These are phyloP conservation scores for Tenebrio molitor DNA, from an alignment of 1,140 invertebrate species.

Conservation along the genomic window DNA sequence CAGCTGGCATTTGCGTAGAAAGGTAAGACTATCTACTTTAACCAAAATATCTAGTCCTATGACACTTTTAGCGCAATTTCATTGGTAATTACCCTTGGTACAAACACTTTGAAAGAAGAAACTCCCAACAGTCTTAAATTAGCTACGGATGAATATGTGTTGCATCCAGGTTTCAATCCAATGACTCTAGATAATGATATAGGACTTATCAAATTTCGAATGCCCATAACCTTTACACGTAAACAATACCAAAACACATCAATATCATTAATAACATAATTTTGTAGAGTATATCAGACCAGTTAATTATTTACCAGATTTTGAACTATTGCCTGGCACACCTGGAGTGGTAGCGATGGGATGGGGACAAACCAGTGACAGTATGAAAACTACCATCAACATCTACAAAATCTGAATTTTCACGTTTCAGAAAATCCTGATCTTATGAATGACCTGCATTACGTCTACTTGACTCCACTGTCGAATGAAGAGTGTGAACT, in stretches of 20 bases:
- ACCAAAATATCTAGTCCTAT: too few relatives aligned
- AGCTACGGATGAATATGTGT: constrained; percentile 8
- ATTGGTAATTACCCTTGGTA: constrained; percentile 9
- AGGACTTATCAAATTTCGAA: constrained; percentile 5
- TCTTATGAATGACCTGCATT: not conserved
- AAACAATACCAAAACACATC: not conserved
- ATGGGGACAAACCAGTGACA: constrained; percentile 23
- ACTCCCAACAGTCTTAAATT: constrained; percentile 6
- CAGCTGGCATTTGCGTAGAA: constrained; percentile 4
- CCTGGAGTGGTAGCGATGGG: constrained; percentile 14
- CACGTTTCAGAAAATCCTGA: not conserved
- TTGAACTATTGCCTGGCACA: constrained; percentile 9
- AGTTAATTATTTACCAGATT: not conserved
- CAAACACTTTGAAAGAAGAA: not conserved
- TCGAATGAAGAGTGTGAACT: constrained; percentile 9
- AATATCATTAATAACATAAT: not conserved
- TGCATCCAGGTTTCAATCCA: constrained; percentile 7
- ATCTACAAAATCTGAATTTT: too few relatives aligned
- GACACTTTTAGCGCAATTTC: not conserved
- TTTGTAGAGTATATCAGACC: constrained; percentile 12
- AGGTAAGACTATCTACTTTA: not conserved
- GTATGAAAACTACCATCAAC: constrained; percentile 1
- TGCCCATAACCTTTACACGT: constrained; percentile 20
- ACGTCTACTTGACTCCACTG: not conserved
- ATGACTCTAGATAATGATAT: constrained; percentile 3